Percentiles rank a stretch among this genome's conserved stretches.
phyloP scores from a whole-genome alignment of 2,888 invertebrate species.

The Ceriagrion tenellum region DNA sequence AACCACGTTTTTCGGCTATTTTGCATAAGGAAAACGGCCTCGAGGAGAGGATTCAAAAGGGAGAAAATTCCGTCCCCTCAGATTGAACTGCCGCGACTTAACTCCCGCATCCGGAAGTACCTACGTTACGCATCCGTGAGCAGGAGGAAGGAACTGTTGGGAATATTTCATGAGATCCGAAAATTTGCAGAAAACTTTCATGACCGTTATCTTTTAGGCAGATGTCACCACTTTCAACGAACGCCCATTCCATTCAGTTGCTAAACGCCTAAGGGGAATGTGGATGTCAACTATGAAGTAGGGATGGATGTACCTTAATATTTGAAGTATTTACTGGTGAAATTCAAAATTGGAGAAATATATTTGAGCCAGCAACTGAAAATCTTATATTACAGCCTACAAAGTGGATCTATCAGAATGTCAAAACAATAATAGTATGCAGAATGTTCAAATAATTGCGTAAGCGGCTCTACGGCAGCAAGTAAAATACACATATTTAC shows the following conservation, averaged over 20 bases:
- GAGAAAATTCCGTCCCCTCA: neutral
- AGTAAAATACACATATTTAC: too few species aligned
- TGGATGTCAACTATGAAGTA: too few species aligned
- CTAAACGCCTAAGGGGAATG: too few species aligned
- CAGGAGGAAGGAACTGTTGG: neutral
- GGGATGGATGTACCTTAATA: too few species aligned
- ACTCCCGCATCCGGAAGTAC: neutral
- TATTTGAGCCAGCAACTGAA: too few species aligned
- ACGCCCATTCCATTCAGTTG: too few species aligned
- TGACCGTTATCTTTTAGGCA: neutral
- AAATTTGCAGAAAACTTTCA: neutral
- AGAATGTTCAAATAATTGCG: too few species aligned
- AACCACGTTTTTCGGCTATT: constrained; percentile 40
- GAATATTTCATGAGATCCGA: neutral
- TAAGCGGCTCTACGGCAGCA: too few species aligned
- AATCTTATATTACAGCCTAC: too few species aligned
- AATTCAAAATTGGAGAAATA: too few species aligned
- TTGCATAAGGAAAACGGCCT: constrained; percentile 54
- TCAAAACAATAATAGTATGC: too few species aligned
- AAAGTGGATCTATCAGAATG: too few species aligned
- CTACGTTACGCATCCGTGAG: neutral
- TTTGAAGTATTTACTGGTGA: neutral
- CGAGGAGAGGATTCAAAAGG: neutral
- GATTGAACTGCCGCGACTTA: neutral
- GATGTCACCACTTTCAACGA: neutral